Evolutionary conservation across 2,113 vertebrate species (phyloP), one percentile per base, ranked within the genome.

Genomic region (Corythornis vintsioides): DNA sequence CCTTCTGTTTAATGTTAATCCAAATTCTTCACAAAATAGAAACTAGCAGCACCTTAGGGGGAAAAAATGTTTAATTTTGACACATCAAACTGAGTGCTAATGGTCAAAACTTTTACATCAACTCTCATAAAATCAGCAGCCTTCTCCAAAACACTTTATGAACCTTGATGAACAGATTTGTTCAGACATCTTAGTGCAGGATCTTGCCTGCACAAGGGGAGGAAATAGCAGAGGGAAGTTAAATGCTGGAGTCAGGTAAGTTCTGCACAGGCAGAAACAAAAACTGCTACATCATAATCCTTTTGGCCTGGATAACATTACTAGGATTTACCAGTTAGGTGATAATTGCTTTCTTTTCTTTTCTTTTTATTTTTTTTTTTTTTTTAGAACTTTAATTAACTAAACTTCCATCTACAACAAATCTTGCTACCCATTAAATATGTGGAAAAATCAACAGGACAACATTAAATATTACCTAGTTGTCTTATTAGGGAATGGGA

Each of bases 1-100:
- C 94, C 90, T 96, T 90, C 95, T 79, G 87, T 97, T 97, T 97
- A 92, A 95, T 90, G 89, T 96, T 95, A 95, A 96, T 94, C 83
- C 94, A 93, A 96, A 97, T 87, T 96, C 79, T 90, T 82, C 55
- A 67, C 85, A 93, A 91, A 84, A n/a, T 56, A 56, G 29, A 87
- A 93, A 83, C 70, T 73, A 85, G 33, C 45, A 83, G 65, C 52
- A 84, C 59, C 63, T 69, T 45, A 71, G 48, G 29, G 47, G 48
- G 29, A 47, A 33, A 72, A 88, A 93, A 79, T 77, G 26, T 61
- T 90, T 96, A 95, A 43, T 80, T 84, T 76, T 79, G 74, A 69
- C 56, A 76, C 86, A 84, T 85, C 53, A 89, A 72, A 95, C 77
- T 75, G 77, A 95, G 94, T 10, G 4, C 4, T 83, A 79, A 70